Conservation (phyloP, 2,113 vertebrate species). For the Loxodonta africana region DNA sequence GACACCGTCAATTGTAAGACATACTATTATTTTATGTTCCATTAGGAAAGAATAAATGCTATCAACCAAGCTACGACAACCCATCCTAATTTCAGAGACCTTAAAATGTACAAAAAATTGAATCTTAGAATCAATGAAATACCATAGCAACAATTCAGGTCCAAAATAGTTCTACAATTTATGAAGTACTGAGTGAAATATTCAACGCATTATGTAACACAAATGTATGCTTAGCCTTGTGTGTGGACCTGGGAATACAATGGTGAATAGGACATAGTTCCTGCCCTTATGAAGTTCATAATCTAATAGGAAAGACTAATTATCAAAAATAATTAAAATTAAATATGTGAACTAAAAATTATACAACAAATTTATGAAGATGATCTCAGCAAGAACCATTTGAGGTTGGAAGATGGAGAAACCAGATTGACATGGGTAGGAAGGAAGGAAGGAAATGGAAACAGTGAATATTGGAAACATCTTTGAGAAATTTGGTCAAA, state of each 20-base stretch:
- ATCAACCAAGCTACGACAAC: background rate
- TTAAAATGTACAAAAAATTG: background rate
- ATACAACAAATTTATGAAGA: background rate
- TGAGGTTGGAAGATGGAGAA: background rate
- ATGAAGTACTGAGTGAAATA: background rate
- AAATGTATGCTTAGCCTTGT: background rate
- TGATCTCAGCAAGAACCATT: background rate
- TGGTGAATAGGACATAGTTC: background rate
- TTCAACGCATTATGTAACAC: background rate
- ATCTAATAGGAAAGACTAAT: background rate
- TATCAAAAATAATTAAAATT: constrained; percentile 2
- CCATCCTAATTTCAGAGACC: background rate
- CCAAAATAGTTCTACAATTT: background rate
- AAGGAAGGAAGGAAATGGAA: background rate
- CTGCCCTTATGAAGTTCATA: background rate
- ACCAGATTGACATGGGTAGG: background rate
- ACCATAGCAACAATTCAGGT: background rate
- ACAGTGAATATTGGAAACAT: background rate
- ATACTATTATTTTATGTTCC: background rate
- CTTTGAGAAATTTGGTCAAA: background rate
- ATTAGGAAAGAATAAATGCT: background rate
- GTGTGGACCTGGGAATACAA: background rate
- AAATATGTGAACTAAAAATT: background rate
- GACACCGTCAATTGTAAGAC: background rate
- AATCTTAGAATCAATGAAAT: constrained; percentile 16